A percentile compares a stretch with the other conserved stretches of the same genome.
Evolutionary conservation across 2,797 vertebrate species (phyloP).

Genomic region (Schizopygopsis pylzovi): DNA sequence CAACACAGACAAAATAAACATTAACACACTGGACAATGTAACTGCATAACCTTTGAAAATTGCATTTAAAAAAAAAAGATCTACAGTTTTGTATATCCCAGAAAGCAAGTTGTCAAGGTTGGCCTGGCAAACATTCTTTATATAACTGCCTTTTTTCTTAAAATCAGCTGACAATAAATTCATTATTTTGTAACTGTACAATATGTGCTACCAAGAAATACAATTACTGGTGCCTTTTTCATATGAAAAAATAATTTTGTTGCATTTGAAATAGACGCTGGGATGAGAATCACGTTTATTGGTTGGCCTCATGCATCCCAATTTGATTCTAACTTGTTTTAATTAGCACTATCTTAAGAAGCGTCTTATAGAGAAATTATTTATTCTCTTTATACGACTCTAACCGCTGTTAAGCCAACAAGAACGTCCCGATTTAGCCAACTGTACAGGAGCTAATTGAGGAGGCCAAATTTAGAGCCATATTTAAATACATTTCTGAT

Average conservation of each 20-base stretch:
- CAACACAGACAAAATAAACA: not conserved
- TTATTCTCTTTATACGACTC: slow-evolving; percentile 14
- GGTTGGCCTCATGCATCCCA: slow-evolving; percentile 6
- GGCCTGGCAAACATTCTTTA: slow-evolving; percentile 3
- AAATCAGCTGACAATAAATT: slow-evolving; percentile 3
- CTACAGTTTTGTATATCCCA: not conserved
- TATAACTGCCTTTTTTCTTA: slow-evolving; percentile 10
- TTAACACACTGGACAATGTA: not conserved
- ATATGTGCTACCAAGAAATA: not conserved
- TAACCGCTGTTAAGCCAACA: not conserved
- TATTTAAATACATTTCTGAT: slow-evolving; percentile 57
- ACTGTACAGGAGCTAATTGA: slow-evolving; percentile 47
- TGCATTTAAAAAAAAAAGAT: not conserved
- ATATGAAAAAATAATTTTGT: not conserved
- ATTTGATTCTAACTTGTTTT: slow-evolving; percentile 16
- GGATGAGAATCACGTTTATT: slow-evolving; percentile 18
- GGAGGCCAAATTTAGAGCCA: slow-evolving; percentile 56
- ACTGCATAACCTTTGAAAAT: not conserved
- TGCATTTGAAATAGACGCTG: not conserved
- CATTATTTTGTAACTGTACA: slow-evolving; percentile 6
- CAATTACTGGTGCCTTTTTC: slow-evolving; percentile 30
- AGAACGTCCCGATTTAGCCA: slow-evolving; percentile 28
- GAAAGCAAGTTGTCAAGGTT: not conserved
- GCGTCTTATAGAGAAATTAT: not conserved
- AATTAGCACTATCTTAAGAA: slow-evolving; percentile 12